A percentile compares a stretch with the other conserved stretches of the same genome.
Conservation (phyloP, 30 jellyfish, hydroid and myxozoan species). For the Turritopsis dohrnii region DNA sequence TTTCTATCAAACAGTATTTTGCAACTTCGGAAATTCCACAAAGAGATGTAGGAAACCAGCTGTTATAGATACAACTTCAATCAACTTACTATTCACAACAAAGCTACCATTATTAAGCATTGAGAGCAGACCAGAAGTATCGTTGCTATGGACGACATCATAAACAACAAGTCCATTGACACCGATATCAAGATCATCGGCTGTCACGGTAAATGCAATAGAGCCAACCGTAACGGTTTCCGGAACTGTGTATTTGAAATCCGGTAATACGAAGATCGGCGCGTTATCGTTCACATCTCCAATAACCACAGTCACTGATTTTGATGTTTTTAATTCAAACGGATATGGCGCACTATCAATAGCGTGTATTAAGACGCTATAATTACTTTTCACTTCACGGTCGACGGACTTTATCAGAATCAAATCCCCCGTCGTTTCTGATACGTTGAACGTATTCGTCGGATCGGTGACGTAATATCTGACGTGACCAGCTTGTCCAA, state of each 20-base stretch:
- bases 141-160: slow-evolving; percentile 35
- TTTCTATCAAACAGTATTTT: too few relatives aligned
- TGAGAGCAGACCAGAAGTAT: slow-evolving; percentile 23
- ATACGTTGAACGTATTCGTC: slow-evolving; percentile 19
- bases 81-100: slow-evolving; percentile 41
- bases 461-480: slow-evolving; percentile 26
- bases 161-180: slow-evolving; percentile 54
- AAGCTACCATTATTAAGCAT: slow-evolving; percentile 50
- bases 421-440: slow-evolving; percentile 40
- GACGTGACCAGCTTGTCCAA: slow-evolving; percentile 56
- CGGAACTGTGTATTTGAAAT: slow-evolving; percentile 20
- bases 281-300: slow-evolving; percentile 65
- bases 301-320: slow-evolving; percentile 38
- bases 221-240: slow-evolving; percentile 53
- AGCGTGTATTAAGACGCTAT: slow-evolving; percentile 44
- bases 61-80: too few relatives aligned
- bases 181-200: slow-evolving; percentile 71
- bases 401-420: slow-evolving; percentile 39
- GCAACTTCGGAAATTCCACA: too few relatives aligned
- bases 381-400: slow-evolving; percentile 53
- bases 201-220: slow-evolving; percentile 45
- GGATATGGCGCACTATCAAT: slow-evolving; percentile 85
- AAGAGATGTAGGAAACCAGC: too few relatives aligned
- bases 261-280: slow-evolving; percentile 20
- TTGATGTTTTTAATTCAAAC: slow-evolving; percentile 39